Evolutionary conservation across 1,140 invertebrate genomes (phyloP), one percentile per base, ranked within the genome.

Genomic region (Drosophila nasuta): DNA sequence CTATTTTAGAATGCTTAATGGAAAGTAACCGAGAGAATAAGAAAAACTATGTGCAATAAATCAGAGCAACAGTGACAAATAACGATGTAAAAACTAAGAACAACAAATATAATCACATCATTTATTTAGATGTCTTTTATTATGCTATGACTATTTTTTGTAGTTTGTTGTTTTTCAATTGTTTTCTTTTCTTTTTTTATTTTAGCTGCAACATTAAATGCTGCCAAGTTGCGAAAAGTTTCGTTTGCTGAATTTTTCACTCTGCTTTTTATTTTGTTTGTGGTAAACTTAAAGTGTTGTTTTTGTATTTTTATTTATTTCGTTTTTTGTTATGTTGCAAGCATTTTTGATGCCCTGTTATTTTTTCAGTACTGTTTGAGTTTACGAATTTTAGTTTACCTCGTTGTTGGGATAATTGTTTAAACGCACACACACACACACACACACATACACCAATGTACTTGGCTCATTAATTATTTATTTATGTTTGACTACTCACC

Each of bases 381-480:
- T 33, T 41, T 25, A 25, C 20, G 20, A 33, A 33, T 33, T 33
- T 33, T 33, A 33, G 30, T 13, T 28, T 15, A 41, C 60, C 17
- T 5, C 65, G 60, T 74, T 80, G 56, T 72, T 87, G 7, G 71
- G 81, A 70, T 59, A 79, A 74, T 74, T 74, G 71, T 60, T 68
- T 54, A 63, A 62, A 30, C 20, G 20, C 15, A 48, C 45, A 46
- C 6, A 38, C 35, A 38, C 35, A 38, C 35, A 38, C 35, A 38
- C 41, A 43, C 41, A 13, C 41, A 5, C 11, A 13, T n/a, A 43
- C 41, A 43, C 41, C 13, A 5, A 43, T 46, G 25, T 49, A 69
- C 71, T 69, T 45, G 68, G 49, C 72, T 81, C 79, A 87, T 86
- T 79, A 87, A 86, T 87, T 79, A 82, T 87, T 85, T 85, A 85